phyloP scores from a whole-genome alignment of 2,113 vertebrate species.

The Colius striatus region DNA sequence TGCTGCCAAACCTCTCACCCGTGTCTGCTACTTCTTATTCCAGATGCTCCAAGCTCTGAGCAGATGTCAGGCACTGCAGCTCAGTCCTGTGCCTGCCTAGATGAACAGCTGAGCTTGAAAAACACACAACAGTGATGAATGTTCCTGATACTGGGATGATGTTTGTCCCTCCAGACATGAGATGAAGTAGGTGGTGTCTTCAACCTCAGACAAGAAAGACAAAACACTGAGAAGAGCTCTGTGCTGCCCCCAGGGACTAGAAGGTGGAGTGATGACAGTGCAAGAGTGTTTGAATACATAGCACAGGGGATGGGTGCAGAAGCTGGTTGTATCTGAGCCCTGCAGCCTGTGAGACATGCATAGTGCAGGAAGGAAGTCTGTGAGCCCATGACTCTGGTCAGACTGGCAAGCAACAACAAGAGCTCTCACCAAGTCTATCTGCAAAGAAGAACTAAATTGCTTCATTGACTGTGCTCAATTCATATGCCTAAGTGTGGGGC shows the following conservation, averaged over 20 bases:
- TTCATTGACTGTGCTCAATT: background rate
- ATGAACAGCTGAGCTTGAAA: background rate
- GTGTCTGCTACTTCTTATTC: background rate
- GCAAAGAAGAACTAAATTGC: background rate
- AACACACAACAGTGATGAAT: background rate
- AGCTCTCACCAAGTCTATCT: background rate
- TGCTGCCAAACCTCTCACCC: background rate
- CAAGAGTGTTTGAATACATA: background rate
- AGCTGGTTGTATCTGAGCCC: background rate
- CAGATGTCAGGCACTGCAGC: background rate
- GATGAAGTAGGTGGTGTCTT: background rate
- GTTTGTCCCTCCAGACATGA: background rate
- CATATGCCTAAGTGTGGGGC: background rate
- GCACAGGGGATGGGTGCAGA: background rate
- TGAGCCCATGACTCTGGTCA: accelerated
- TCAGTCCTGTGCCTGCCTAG: background rate
- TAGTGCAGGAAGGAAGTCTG: background rate
- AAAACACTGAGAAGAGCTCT: background rate
- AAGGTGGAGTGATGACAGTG: background rate
- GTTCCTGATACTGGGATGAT: background rate
- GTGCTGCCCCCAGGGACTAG: background rate
- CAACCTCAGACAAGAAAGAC: background rate
- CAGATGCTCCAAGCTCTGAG: background rate
- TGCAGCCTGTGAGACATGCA: background rate
- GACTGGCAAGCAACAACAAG: accelerated